Conservation (phyloP, 2,888 invertebrate genomes). For the Pseudococcus longispinus region DNA sequence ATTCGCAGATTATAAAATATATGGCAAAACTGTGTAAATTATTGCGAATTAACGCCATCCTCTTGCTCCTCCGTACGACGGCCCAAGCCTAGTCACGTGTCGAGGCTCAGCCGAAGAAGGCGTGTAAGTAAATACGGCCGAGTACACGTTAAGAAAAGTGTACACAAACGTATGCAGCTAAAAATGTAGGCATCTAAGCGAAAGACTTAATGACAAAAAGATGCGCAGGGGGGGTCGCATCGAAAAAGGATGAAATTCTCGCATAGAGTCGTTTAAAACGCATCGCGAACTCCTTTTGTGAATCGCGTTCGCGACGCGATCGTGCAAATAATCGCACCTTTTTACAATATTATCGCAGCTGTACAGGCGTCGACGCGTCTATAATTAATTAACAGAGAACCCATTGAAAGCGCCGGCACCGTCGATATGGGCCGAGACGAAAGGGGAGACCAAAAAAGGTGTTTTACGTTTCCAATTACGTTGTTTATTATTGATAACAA, state of each 20-base stretch:
- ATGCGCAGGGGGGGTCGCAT: not conserved
- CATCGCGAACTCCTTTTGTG: not conserved
- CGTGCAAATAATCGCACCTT: not conserved
- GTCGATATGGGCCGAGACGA: not conserved
- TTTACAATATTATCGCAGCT: constrained; percentile 31
- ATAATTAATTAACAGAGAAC: constrained; percentile 16
- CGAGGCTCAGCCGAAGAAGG: not conserved
- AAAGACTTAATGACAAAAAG: not conserved
- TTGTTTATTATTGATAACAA: constrained; percentile 40
- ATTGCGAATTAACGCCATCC: constrained; percentile 37
- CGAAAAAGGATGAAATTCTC: not conserved
- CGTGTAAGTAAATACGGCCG: not conserved
- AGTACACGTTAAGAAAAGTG: not conserved
- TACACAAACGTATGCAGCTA: not conserved
- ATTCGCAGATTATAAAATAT: constrained; percentile 36
- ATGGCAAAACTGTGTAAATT: constrained; percentile 26
- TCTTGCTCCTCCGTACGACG: too few relatives aligned
- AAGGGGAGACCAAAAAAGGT: not conserved
- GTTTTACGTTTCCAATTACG: constrained; percentile 43
- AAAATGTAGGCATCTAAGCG: not conserved
- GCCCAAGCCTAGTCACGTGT: not conserved
- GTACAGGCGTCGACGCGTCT: constrained; percentile 32
- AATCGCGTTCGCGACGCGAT: not conserved
- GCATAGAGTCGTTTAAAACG: not conserved
- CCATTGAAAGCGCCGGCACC: not conserved